phyloP scores from a whole-genome alignment of 2,888 invertebrate species.

The Cheilosia scutellata region DNA sequence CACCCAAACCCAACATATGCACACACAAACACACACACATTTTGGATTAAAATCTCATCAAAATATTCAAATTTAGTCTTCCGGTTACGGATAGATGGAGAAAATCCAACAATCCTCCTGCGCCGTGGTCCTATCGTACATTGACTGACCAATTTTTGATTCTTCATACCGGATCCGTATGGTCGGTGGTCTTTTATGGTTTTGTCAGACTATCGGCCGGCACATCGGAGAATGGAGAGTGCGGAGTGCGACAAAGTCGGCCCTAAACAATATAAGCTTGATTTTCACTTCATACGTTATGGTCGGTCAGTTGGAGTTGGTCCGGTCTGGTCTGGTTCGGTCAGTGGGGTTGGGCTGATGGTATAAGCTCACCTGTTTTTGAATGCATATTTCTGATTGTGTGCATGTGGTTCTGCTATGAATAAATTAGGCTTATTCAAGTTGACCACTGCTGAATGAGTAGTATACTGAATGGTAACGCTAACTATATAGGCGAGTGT shows the following conservation, averaged over 20 bases:
- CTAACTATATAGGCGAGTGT: slow-evolving; percentile 29
- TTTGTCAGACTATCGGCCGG: slow-evolving; percentile 70
- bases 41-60: slow-evolving; percentile 75
- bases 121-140: slow-evolving; percentile 38
- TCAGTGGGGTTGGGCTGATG: not conserved
- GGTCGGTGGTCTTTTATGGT: slow-evolving; percentile 74
- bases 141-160: slow-evolving; percentile 75
- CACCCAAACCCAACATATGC: slow-evolving; percentile 21
- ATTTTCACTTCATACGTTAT: slow-evolving; percentile 75
- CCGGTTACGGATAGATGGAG: slow-evolving; percentile 74
- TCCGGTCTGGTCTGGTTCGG: not conserved
- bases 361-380: slow-evolving; percentile 68
- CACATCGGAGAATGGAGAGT: slow-evolving; percentile 13
- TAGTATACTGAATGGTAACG: slow-evolving; percentile 38
- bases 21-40: slow-evolving; percentile 53
- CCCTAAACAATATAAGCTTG: slow-evolving; percentile 76
- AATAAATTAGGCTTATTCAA: slow-evolving; percentile 76
- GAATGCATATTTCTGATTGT: slow-evolving; percentile 76
- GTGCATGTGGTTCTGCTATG: slow-evolving; percentile 74
- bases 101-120: slow-evolving; percentile 69
- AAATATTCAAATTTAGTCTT: slow-evolving; percentile 76
- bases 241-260: slow-evolving; percentile 58
- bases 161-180: slow-evolving; percentile 74
- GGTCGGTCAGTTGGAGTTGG: slow-evolving; percentile 45
- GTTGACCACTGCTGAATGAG: slow-evolving; percentile 68